A percentile compares a stretch with the other conserved stretches of the same genome.
Evolutionary conservation across 2,797 vertebrate species (phyloP).

Genomic region (Thaleichthys pacificus): DNA sequence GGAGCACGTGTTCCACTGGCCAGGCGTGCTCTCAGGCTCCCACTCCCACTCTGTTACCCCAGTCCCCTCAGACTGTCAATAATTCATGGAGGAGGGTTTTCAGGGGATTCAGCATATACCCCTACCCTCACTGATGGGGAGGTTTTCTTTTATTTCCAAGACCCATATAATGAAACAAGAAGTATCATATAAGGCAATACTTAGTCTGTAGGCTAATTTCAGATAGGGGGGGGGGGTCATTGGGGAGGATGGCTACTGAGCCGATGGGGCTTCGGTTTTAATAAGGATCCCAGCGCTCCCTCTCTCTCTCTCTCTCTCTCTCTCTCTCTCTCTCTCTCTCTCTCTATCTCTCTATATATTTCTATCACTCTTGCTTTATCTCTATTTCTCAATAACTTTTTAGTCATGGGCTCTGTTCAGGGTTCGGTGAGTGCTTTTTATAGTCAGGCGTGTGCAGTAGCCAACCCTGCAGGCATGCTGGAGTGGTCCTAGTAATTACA

Average conservation of each 20-base stretch:
- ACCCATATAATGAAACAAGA: constrained; percentile 80
- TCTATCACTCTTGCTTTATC: neutral
- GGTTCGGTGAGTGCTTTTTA: neutral
- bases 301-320: constrained; percentile 18
- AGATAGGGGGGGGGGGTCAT: constrained; percentile 56
- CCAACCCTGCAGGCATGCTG: neutral
- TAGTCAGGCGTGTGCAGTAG: neutral
- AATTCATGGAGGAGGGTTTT: constrained; percentile 86
- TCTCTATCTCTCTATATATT: constrained; percentile 32
- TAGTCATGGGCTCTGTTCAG: neutral
- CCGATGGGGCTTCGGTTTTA: constrained; percentile 67
- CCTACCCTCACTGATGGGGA: constrained; percentile 84
- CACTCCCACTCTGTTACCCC: constrained; percentile 74
- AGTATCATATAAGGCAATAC: constrained; percentile 72
- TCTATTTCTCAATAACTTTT: neutral
- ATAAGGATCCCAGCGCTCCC: constrained; percentile 63
- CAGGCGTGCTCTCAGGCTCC: constrained; percentile 80
- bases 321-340: constrained; percentile 19
- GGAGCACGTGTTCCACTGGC: constrained; percentile 63
- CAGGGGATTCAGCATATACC: constrained; percentile 84
- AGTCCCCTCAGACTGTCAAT: constrained; percentile 88
- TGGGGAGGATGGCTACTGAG: constrained; percentile 28
- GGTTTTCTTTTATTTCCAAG: constrained; percentile 86
- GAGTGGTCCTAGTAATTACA: neutral
- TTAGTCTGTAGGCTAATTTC: constrained; percentile 80